Conservation (phyloP, 1,140 invertebrate genomes). For the Sinonovacula constricta region DNA sequence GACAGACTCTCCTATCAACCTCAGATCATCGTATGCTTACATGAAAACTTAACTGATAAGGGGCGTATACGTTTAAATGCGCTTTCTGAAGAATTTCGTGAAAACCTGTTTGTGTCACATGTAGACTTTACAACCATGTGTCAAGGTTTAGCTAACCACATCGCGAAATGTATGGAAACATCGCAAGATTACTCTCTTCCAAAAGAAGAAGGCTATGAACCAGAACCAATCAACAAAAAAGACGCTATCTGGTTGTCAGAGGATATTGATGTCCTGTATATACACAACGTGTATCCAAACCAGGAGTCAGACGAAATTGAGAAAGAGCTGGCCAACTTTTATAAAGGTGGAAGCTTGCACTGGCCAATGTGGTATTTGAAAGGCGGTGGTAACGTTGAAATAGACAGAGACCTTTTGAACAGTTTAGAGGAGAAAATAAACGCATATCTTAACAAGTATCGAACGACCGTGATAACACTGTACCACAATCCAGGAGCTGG, state of each 20-base stretch:
- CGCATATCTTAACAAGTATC: slow-evolving; percentile 36
- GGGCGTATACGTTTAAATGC: slow-evolving; percentile 1
- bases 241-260: slow-evolving; percentile 58
- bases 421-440: slow-evolving; percentile 43
- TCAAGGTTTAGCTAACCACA: slow-evolving; percentile 3
- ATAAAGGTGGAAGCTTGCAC: slow-evolving; percentile 59
- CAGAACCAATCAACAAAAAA: slow-evolving; percentile 34
- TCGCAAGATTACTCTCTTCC: slow-evolving; percentile 6
- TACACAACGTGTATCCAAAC: slow-evolving; percentile 44
- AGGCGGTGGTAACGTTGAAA: slow-evolving; percentile 45
- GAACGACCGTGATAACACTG: slow-evolving; percentile 31
- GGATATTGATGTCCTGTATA: slow-evolving; percentile 60
- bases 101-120: slow-evolving; percentile 32
- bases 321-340: slow-evolving; percentile 56
- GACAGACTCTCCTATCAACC: slow-evolving; percentile 34
- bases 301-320: slow-evolving; percentile 43
- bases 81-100: slow-evolving; percentile 9
- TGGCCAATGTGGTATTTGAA: slow-evolving; percentile 59
- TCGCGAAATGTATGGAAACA: slow-evolving; percentile 1
- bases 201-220: slow-evolving; percentile 11
- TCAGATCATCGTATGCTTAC: slow-evolving; percentile 48
- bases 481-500: slow-evolving; percentile 55
- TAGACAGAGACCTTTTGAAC: slow-evolving; percentile 49
- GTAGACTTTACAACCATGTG: slow-evolving; percentile 6
- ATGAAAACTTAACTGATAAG: not conserved